Evolutionary conservation across 2,888 invertebrate genomes (phyloP).

Genomic region (Elmis aenea): DNA sequence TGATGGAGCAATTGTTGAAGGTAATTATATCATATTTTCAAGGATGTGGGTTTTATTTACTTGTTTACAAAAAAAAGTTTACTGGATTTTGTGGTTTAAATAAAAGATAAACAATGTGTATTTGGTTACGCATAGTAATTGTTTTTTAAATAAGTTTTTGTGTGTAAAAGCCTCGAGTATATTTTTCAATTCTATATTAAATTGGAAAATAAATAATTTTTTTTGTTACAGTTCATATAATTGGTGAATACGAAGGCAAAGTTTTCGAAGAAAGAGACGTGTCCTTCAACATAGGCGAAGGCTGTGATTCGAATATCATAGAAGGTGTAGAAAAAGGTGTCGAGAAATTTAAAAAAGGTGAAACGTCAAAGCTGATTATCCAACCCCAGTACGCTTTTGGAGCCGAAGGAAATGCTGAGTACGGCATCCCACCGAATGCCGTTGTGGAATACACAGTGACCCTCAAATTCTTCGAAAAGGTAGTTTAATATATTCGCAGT

Average conservation of each 20-base stretch:
- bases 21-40: constrained; percentile 48
- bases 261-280: constrained; percentile 79
- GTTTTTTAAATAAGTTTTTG: too few relatives aligned
- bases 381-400: constrained; percentile 80
- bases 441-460: constrained; percentile 76
- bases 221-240: constrained; percentile 60
- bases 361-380: constrained; percentile 69
- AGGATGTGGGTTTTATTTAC: constrained; percentile 7
- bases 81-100: constrained; percentile 2
- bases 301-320: constrained; percentile 66
- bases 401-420: constrained; percentile 59
- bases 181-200: constrained; percentile 2
- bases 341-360: constrained; percentile 73
- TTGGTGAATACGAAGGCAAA: constrained; percentile 59
- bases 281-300: constrained; percentile 82
- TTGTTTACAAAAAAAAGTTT: too few relatives aligned
- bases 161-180: too few relatives aligned
- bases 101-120: neutral
- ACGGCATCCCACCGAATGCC: constrained; percentile 74
- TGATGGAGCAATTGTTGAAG: constrained; percentile 77
- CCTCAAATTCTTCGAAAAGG: constrained; percentile 79
- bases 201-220: constrained; percentile 1
- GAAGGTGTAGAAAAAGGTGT: constrained; percentile 80
- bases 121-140: too few relatives aligned
- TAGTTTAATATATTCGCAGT: too few relatives aligned